Conservation (phyloP, 2,888 invertebrate genomes). For the Ophion ellenae region DNA sequence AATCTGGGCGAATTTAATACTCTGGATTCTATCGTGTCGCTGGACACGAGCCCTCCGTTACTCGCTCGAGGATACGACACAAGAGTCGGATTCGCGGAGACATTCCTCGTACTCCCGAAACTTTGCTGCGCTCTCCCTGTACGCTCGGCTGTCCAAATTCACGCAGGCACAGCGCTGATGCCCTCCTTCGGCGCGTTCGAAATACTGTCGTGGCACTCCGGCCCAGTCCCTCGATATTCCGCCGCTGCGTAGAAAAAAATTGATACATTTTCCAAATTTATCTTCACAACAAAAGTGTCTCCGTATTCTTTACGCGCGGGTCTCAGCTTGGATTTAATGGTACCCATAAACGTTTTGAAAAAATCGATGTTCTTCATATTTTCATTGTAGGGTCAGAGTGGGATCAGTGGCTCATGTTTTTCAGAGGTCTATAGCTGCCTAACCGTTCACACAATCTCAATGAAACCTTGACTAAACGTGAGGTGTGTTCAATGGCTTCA, state of each 20-base stretch:
- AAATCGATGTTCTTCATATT: neutral
- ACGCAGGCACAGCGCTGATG: constrained; percentile 94
- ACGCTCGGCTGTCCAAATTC: constrained; percentile 83
- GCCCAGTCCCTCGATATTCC: constrained; percentile 94
- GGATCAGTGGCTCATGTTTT: too few relatives aligned
- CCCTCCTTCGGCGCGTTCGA: constrained; percentile 87
- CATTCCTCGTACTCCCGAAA: constrained; percentile 89
- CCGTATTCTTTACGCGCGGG: neutral
- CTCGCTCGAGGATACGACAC: constrained; percentile 80
- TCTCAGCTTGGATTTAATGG: neutral
- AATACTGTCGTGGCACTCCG: constrained; percentile 95
- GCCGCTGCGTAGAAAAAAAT: constrained; percentile 87
- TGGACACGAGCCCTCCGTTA: neutral
- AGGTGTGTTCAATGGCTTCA: too few relatives aligned
- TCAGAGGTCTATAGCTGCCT: too few relatives aligned
- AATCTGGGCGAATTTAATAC: constrained; percentile 9
- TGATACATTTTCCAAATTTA: constrained; percentile 16
- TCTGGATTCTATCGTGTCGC: neutral
- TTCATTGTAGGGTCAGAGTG: neutral
- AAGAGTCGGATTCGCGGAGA: constrained; percentile 85
- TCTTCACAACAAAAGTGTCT: neutral
- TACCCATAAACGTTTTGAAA: neutral
- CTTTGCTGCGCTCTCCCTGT: constrained; percentile 83
- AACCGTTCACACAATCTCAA: too few relatives aligned
- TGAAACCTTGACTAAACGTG: too few relatives aligned